Conservation (phyloP, 1,140 invertebrate genomes). For the Cydia fagiglandana region DNA sequence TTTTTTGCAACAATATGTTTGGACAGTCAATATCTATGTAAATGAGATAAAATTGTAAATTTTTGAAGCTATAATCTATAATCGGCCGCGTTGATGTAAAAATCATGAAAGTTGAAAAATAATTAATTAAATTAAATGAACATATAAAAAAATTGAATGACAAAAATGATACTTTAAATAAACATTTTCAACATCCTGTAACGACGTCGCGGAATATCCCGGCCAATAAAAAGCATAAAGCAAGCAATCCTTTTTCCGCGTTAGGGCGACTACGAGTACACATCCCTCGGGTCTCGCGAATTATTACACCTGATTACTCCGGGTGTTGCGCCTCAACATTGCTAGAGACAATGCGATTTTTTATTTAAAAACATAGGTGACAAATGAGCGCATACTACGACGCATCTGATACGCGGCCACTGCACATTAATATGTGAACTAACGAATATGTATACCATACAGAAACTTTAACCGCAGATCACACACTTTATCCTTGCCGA, state of each 20-base stretch:
- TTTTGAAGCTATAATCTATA: too few species aligned
- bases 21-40: too few species aligned
- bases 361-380: not conserved
- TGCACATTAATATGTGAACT: too few species aligned
- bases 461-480: too few species aligned
- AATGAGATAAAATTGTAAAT: too few species aligned
- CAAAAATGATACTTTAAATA: conserved; percentile 1
- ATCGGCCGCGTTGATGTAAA: too few species aligned
- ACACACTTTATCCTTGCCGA: too few species aligned
- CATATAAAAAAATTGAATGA: too few species aligned
- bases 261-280: conserved; percentile 54
- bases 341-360: not conserved
- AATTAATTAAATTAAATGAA: too few species aligned
- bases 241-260: conserved; percentile 62
- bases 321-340: conserved; percentile 61
- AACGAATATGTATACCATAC: too few species aligned
- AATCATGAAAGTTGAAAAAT: too few species aligned
- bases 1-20: too few species aligned
- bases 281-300: conserved; percentile 50
- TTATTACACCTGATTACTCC: conserved; percentile 60
- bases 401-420: not conserved
- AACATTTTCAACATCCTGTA: conserved; percentile 43
- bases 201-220: conserved; percentile 45
- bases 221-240: conserved; percentile 71
- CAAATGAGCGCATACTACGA: not conserved